These are phyloP conservation scores for Fragum sueziense DNA, from an alignment of 2,888 invertebrate genomes.

Conservation along the genomic window DNA sequence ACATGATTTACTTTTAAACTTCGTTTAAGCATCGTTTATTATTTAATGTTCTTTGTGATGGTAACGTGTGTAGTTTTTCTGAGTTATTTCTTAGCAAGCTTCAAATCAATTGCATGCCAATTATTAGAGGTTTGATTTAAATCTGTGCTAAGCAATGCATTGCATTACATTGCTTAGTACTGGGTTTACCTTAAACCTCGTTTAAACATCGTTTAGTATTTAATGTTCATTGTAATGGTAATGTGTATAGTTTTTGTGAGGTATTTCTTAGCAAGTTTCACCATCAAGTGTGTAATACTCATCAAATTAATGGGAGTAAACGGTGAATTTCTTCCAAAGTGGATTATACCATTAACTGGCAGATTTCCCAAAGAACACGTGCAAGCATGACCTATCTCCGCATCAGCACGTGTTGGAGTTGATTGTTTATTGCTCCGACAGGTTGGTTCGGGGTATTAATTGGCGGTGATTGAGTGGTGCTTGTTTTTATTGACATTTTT, in stretches of 20 bases:
- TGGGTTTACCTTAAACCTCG: neutral
- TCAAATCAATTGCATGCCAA: too few species aligned
- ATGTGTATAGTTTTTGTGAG: conserved; percentile 4
- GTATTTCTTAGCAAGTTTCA: neutral
- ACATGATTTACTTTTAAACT: too few species aligned
- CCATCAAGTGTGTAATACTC: conserved; percentile 30
- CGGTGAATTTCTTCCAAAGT: conserved; percentile 24
- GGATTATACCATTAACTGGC: conserved; percentile 24
- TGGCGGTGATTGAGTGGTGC: conserved; percentile 44
- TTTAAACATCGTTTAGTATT: neutral
- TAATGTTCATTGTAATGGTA: neutral
- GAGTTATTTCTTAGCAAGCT: too few species aligned
- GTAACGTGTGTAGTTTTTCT: too few species aligned
- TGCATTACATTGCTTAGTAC: too few species aligned
- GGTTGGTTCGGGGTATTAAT: conserved; percentile 34
- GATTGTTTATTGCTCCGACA: neutral
- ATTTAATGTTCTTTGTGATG: too few species aligned
- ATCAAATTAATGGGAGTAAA: conserved; percentile 37
- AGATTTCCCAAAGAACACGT: neutral
- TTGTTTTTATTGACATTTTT: conserved; percentile 51
- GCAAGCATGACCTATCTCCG: neutral
- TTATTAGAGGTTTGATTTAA: too few species aligned
- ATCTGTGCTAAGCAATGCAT: too few species aligned
- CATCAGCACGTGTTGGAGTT: neutral
- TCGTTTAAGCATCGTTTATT: too few species aligned